A percentile compares a stretch with the other conserved stretches of the same genome.
Evolutionary conservation across 2,797 vertebrate species (phyloP).

Genomic region (Netta rufina): DNA sequence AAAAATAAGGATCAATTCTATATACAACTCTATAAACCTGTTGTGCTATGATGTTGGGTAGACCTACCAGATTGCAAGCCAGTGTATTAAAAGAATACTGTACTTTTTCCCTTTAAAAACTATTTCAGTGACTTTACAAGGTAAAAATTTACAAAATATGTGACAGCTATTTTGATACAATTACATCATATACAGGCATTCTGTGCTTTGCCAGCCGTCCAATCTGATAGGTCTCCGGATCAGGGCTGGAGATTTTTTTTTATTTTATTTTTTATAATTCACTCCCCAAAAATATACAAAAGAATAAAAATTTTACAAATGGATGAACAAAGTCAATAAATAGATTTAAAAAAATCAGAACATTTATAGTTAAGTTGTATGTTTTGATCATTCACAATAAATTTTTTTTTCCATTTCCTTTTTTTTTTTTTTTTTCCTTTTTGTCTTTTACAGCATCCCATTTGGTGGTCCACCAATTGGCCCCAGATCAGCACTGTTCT

Average conservation of each 20-base stretch:
- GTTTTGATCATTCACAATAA: slow-evolving; percentile 84
- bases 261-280: slow-evolving; percentile 68
- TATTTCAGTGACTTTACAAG: slow-evolving; percentile 98
- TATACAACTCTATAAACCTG: slow-evolving; percentile 85
- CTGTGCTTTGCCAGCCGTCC: slow-evolving; percentile 90
- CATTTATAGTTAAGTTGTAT: slow-evolving; percentile 82
- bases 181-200: slow-evolving; percentile 96
- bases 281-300: slow-evolving; percentile 83
- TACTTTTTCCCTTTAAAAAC: slow-evolving; percentile 88
- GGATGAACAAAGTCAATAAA: slow-evolving; percentile 86
- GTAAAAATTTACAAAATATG: slow-evolving; percentile 96
- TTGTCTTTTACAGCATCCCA: slow-evolving; percentile 87
- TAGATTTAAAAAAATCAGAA: slow-evolving; percentile 81
- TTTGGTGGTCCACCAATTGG: slow-evolving; percentile 95
- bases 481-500: slow-evolving; percentile 93
- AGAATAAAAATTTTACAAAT: slow-evolving; percentile 85
- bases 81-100: slow-evolving; percentile 97
- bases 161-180: slow-evolving; percentile 92
- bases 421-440: background rate
- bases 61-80: slow-evolving; percentile 94
- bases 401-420: slow-evolving; percentile 39
- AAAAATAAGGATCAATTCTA: slow-evolving; percentile 80
- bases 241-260: slow-evolving; percentile 76
- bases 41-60: slow-evolving; percentile 79
- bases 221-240: slow-evolving; percentile 82